These are phyloP conservation scores for Centruroides vittatus DNA, from an alignment of 1,140 invertebrate genomes.

Conservation along the genomic window DNA sequence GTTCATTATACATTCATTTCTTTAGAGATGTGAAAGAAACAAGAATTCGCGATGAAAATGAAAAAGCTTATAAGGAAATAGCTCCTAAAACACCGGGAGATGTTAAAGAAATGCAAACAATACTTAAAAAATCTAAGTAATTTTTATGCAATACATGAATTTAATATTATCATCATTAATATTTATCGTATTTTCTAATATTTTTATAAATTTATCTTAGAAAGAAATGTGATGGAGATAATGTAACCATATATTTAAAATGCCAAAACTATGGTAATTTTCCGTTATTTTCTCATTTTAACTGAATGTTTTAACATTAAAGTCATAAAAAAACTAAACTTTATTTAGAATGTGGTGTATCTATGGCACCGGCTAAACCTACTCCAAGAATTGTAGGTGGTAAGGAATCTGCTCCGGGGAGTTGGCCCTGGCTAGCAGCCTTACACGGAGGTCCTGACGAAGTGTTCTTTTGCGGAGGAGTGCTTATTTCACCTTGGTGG, in stretches of 20 bases:
- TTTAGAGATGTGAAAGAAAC: slow-evolving; percentile 12
- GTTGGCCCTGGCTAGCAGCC: slow-evolving; percentile 23
- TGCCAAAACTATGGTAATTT: slow-evolving; percentile 10
- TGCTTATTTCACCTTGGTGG: slow-evolving; percentile 36
- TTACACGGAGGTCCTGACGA: slow-evolving; percentile 22
- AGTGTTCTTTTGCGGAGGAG: slow-evolving; percentile 37
- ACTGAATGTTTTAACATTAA: no score
- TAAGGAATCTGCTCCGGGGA: slow-evolving; percentile 19
- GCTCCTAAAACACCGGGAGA: background rate
- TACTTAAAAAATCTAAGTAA: slow-evolving; percentile 9
- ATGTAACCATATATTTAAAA: slow-evolving; percentile 8
- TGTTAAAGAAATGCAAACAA: slow-evolving; percentile 7
- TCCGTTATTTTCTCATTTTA: no score
- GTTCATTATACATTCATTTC: background rate
- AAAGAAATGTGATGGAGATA: slow-evolving; percentile 11
- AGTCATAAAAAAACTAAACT: background rate
- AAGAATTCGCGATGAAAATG: slow-evolving; percentile 13
- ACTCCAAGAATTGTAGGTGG: slow-evolving; percentile 20
- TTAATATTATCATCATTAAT: background rate
- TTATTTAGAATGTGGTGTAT: slow-evolving; percentile 9
- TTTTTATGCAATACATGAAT: background rate
- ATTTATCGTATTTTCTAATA: background rate
- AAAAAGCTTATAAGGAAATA: slow-evolving; percentile 4
- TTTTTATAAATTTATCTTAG: background rate
- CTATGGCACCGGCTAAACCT: background rate